Conservation (phyloP, 2,888 invertebrate genomes). For the Arctia plantaginis region DNA sequence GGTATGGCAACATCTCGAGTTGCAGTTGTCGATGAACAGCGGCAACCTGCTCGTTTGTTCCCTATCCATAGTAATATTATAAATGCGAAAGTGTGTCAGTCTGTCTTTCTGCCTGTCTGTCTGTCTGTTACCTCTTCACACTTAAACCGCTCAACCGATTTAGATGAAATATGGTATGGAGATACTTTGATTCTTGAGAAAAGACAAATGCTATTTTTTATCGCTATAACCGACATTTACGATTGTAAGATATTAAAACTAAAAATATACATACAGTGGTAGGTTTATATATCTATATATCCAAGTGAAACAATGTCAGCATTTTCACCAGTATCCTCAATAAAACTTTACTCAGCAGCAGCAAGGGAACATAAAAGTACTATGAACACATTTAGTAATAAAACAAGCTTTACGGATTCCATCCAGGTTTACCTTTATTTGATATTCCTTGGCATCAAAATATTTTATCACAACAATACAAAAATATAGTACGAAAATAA, state of each 20-base stretch:
- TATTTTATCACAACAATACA: not conserved
- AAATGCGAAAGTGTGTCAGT: too few relatives aligned
- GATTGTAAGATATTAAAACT: not conserved
- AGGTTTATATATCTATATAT: not conserved
- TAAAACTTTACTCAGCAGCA: not conserved
- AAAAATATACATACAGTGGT: not conserved
- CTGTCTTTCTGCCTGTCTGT: too few relatives aligned
- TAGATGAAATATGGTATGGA: too few relatives aligned
- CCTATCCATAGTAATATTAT: too few relatives aligned
- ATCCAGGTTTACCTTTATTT: slow-evolving; percentile 1
- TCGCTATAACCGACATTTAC: too few relatives aligned
- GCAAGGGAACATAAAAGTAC: slow-evolving; percentile 5
- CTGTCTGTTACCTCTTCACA: too few relatives aligned
- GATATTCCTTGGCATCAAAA: slow-evolving; percentile 1
- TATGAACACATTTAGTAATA: slow-evolving; percentile 5
- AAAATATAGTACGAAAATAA: not conserved
- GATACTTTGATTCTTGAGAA: too few relatives aligned
- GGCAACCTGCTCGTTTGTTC: too few relatives aligned
- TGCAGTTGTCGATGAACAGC: too few relatives aligned
- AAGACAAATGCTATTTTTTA: too few relatives aligned
- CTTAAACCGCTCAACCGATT: too few relatives aligned
- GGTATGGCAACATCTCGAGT: too few relatives aligned
- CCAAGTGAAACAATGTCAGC: not conserved
- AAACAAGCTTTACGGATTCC: not conserved
- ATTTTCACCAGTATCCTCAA: slow-evolving; percentile 6